Conservation (phyloP, 2,888 invertebrate genomes). For the Lordiphosa fenestrarum region DNA sequence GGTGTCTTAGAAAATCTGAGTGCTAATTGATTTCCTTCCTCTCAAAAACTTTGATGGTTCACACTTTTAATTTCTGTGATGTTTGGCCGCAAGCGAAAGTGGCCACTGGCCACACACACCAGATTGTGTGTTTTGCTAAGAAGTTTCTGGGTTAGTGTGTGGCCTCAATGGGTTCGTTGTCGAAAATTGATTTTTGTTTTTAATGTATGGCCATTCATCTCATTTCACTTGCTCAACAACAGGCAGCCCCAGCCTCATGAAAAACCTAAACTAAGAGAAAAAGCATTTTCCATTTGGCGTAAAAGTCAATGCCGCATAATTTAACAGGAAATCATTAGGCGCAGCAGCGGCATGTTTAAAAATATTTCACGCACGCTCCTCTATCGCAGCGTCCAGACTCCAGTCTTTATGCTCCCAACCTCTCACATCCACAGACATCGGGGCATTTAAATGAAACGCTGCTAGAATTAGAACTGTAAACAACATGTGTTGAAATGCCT, state of each 20-base stretch:
- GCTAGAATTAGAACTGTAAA: conserved; percentile 71
- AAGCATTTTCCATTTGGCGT: conserved; percentile 44
- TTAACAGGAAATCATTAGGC: conserved; percentile 69
- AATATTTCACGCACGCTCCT: conserved; percentile 46
- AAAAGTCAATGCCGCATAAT: conserved; percentile 63
- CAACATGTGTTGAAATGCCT: conserved; percentile 73
- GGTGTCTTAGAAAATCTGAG: conserved; percentile 3
- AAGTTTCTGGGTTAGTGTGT: too few relatives aligned
- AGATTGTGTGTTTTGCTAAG: too few relatives aligned
- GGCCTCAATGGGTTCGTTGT: too few relatives aligned
- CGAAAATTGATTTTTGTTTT: conserved; percentile 1
- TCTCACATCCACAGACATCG: conserved; percentile 36
- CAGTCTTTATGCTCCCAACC: not conserved
- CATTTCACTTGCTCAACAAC: conserved; percentile 33
- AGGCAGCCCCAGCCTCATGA: not conserved
- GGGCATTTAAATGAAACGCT: conserved; percentile 62
- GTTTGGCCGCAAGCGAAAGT: conserved; percentile 60
- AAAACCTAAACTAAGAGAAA: conserved; percentile 5
- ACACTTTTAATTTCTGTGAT: conserved; percentile 61
- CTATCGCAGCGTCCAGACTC: not conserved
- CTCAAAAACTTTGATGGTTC: conserved; percentile 49
- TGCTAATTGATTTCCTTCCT: conserved; percentile 57
- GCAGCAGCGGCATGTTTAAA: conserved; percentile 47
- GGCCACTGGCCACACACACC: conserved; percentile 14
- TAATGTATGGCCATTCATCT: conserved; percentile 28